phyloP scores from a whole-genome alignment of 2,113 vertebrate genomes.

The Oryzias woworae region DNA sequence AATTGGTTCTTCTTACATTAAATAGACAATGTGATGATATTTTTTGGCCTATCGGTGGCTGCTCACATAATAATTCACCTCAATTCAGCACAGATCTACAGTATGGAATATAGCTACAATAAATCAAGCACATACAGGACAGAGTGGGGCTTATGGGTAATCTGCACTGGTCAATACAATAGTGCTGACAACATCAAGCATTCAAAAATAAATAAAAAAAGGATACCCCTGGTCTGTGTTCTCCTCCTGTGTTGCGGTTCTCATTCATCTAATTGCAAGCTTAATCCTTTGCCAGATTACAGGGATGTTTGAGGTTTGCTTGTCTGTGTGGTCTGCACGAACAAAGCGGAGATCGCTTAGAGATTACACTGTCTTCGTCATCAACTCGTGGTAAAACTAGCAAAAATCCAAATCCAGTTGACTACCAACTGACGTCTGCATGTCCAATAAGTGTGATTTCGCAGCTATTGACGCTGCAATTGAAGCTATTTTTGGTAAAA shows the following conservation, averaged over 20 bases:
- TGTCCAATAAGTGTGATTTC: slow-evolving; percentile 8
- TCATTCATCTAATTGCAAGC: slow-evolving; percentile 57
- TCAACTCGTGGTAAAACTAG: slow-evolving; percentile 19
- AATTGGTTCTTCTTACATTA: too few species aligned
- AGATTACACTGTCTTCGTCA: slow-evolving; percentile 40
- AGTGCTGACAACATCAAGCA: slow-evolving; percentile 9
- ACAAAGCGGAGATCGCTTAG: slow-evolving; percentile 23
- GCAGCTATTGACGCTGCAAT: slow-evolving; percentile 1
- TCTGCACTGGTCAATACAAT: not conserved
- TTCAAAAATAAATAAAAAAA: slow-evolving; percentile 2
- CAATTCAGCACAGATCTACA: too few species aligned
- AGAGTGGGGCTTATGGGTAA: too few species aligned
- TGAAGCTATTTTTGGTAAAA: too few species aligned
- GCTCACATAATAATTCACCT: too few species aligned
- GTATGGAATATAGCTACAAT: too few species aligned
- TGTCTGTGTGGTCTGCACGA: slow-evolving; percentile 36
- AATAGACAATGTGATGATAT: too few species aligned
- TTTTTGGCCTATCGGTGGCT: too few species aligned
- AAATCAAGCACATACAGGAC: too few species aligned
- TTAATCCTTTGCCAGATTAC: slow-evolving; percentile 57
- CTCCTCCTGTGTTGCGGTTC: slow-evolving; percentile 3
- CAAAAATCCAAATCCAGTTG: slow-evolving; percentile 51
- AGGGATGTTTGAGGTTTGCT: slow-evolving; percentile 18
- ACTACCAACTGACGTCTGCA: not conserved
- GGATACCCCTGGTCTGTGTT: not conserved